phyloP scores from a whole-genome alignment of 2,797 vertebrate genomes.

The Phyllotis vaccarum region DNA sequence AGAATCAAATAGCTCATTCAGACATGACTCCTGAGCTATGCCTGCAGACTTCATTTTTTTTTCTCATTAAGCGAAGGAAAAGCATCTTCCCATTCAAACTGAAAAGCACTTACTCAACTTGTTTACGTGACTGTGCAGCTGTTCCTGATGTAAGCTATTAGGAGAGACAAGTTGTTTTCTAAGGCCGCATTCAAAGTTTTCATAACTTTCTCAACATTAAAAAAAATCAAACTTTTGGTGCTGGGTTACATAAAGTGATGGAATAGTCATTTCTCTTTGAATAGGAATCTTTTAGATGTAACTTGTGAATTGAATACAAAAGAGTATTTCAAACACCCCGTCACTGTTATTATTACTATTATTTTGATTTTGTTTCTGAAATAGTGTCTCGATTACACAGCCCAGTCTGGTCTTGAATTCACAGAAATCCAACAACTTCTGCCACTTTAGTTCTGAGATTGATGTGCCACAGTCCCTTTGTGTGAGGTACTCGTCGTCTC shows the following conservation, averaged over 20 bases:
- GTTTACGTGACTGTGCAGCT: constrained; percentile 77
- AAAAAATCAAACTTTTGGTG: constrained; percentile 66
- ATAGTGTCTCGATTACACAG: not conserved
- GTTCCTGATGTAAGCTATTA: constrained; percentile 72
- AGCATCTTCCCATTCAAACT: constrained; percentile 63
- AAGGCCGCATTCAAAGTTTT: constrained; percentile 58
- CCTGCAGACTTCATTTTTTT: constrained; percentile 48
- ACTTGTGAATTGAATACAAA: constrained; percentile 39
- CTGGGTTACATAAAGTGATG: constrained; percentile 33
- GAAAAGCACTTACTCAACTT: constrained; percentile 77
- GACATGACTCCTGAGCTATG: constrained; percentile 35
- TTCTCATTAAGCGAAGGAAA: constrained; percentile 68
- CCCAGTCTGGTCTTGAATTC: not conserved
- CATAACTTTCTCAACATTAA: constrained; percentile 32
- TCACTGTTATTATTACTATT: not conserved
- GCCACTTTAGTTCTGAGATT: not conserved
- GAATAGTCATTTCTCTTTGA: constrained; percentile 43
- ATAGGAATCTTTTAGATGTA: constrained; percentile 19
- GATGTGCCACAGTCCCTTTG: not conserved
- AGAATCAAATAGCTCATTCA: constrained; percentile 56
- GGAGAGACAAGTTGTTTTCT: constrained; percentile 63
- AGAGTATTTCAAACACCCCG: not conserved
- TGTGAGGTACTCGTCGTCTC: not conserved
- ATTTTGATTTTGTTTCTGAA: not conserved
- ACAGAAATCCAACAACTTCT: not conserved